Conservation (phyloP, 2,797 vertebrate species). For the Tokudaia tokunoshimensis region DNA sequence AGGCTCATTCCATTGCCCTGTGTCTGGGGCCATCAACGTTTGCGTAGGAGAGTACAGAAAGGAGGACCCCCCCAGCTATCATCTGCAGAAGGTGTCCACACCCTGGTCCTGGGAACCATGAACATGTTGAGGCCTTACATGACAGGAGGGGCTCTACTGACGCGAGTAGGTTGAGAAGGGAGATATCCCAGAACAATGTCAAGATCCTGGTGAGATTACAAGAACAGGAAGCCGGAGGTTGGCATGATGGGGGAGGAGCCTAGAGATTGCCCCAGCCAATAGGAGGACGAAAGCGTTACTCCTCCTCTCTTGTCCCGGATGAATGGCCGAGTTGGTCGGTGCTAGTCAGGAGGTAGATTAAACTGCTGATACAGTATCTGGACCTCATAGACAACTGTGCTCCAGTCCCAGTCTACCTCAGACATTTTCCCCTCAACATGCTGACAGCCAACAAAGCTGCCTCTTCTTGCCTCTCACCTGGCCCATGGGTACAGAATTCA, state of each 20-base stretch:
- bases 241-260: not conserved
- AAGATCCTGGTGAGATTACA: rapidly evolving
- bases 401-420: not conserved
- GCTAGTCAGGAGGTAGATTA: not conserved
- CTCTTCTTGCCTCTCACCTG: not conserved
- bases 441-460: not conserved
- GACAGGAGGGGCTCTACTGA: rapidly evolving
- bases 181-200: rapidly evolving
- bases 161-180: rapidly evolving
- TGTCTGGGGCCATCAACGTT: rapidly evolving
- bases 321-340: not conserved
- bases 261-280: not conserved
- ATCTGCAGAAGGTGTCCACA: rapidly evolving
- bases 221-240: not conserved
- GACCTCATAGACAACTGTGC: not conserved
- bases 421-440: rapidly evolving
- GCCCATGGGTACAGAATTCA: not conserved
- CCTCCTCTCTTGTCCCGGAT: not conserved
- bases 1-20: not conserved
- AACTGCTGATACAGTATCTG: rapidly evolving
- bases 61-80: no score
- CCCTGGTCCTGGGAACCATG: not conserved
- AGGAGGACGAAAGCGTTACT: not conserved
- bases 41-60: rapidly evolving
- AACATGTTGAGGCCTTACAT: no score